Evolutionary conservation across 2,797 vertebrate species (phyloP).

Genomic region (Myripristis jacobus): DNA sequence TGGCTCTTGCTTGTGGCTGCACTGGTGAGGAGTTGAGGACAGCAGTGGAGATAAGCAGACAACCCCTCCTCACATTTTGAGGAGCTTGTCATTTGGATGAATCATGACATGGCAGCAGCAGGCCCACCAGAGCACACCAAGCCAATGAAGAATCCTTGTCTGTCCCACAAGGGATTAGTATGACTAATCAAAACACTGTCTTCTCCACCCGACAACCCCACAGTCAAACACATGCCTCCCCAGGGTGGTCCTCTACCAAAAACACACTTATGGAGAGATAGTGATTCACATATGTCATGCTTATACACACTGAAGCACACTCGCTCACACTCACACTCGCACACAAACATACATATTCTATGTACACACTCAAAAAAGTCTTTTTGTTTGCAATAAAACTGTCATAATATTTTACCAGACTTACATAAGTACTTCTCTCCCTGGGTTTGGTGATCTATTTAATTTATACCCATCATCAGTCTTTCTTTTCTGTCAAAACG

Average conservation of each 20-base stretch:
- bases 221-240: conserved; percentile 48
- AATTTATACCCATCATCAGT: conserved; percentile 51
- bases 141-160: conserved; percentile 68
- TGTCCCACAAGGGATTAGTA: conserved; percentile 64
- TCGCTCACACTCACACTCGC: conserved; percentile 14
- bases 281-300: conserved; percentile 47
- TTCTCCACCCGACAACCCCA: conserved; percentile 62
- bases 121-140: conserved; percentile 70
- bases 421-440: conserved; percentile 43
- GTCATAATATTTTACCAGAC: conserved; percentile 57
- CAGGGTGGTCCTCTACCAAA: conserved; percentile 65
- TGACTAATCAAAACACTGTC: conserved; percentile 75
- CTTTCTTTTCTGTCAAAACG: conserved; percentile 34
- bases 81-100: conserved; percentile 65
- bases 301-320: neutral
- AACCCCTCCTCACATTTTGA: conserved; percentile 43
- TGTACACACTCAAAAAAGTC: conserved; percentile 40
- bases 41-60: conserved; percentile 70
- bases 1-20: conserved; percentile 59
- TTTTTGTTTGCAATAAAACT: conserved; percentile 62
- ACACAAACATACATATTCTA: neutral
- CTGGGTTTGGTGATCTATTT: conserved; percentile 34
- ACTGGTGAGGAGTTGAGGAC: conserved; percentile 60
- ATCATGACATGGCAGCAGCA: conserved; percentile 70
- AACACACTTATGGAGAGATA: conserved; percentile 53